Evolutionary conservation across 53 echinoderm and acorn worm genomes (phyloP).

Genomic region (Luidia sarsii): DNA sequence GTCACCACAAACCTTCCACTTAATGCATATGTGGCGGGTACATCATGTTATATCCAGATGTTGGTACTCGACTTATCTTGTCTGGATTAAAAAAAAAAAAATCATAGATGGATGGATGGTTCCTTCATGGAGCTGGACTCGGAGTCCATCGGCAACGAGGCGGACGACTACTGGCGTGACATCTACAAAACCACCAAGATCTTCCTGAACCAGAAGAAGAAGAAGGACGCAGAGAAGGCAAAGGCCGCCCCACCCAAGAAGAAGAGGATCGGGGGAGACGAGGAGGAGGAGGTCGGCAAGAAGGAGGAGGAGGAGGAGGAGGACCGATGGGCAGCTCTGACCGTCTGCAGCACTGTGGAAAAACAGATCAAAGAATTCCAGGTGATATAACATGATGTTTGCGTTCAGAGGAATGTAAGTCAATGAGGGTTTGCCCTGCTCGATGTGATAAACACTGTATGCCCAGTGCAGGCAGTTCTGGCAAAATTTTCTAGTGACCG

Average conservation of each 20-base stretch:
- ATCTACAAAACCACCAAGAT: slow-evolving; percentile 99
- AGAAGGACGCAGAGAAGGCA: slow-evolving; percentile 96
- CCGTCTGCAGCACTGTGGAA: slow-evolving; percentile 92
- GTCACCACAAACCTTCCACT: too few relatives aligned
- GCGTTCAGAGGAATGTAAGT: too few relatives aligned
- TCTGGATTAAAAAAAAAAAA: too few relatives aligned
- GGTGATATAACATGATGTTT: slow-evolving; percentile 51
- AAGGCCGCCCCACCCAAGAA: slow-evolving; percentile 85
- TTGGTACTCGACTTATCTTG: too few relatives aligned
- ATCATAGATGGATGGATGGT: slow-evolving; percentile 99
- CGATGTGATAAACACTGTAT: too few relatives aligned
- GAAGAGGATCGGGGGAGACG: slow-evolving; percentile 72
- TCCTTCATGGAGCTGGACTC: slow-evolving; percentile 93
- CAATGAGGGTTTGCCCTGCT: too few relatives aligned
- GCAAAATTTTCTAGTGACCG: background rate
- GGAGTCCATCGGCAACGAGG: slow-evolving; percentile 90
- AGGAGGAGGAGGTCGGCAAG: slow-evolving; percentile 56
- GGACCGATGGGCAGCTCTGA: slow-evolving; percentile 86
- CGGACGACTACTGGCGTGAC: slow-evolving; percentile 95
- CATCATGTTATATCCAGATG: too few relatives aligned
- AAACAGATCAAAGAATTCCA: slow-evolving; percentile 95
- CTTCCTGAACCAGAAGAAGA: slow-evolving; percentile 88
- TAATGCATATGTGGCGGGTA: too few relatives aligned
- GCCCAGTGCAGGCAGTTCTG: background rate
- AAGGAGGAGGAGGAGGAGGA: slow-evolving; percentile 85